phyloP scores from a whole-genome alignment of 2,888 invertebrate species.

The Micoletzkya japonica region DNA sequence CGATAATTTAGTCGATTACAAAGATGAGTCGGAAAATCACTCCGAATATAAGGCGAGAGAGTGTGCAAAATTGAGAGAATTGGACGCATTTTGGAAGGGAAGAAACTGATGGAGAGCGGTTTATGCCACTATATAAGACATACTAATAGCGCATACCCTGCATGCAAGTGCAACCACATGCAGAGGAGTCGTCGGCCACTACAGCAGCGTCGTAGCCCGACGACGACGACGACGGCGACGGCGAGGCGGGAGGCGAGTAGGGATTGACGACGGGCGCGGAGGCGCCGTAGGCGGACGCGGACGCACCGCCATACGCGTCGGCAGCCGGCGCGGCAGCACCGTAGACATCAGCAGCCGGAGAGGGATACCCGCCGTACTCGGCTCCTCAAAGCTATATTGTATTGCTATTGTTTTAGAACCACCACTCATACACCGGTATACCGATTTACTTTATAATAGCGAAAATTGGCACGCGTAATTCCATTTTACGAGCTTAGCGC shows the following conservation, averaged over 20 bases:
- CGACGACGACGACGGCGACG: no score
- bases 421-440: background rate
- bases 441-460: background rate
- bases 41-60: no score
- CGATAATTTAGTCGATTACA: no score
- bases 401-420: background rate
- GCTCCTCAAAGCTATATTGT: background rate
- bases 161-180: constrained; percentile 27
- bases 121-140: no score
- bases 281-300: constrained; percentile 24
- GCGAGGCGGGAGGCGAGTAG: no score
- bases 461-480: no score
- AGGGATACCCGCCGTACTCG: constrained; percentile 5
- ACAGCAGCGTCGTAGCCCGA: constrained; percentile 22
- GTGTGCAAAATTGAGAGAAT: no score
- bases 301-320: constrained; percentile 3
- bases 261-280: no score
- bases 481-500: no score
- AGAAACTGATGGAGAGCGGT: no score
- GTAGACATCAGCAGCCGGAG: background rate
- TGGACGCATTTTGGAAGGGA: no score
- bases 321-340: constrained; percentile 3
- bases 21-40: no score
- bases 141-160: constrained; percentile 8
- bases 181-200: background rate